Base-by-base conservation (phyloP, 1,140 invertebrate species). In the Linepithema humile region DNA sequence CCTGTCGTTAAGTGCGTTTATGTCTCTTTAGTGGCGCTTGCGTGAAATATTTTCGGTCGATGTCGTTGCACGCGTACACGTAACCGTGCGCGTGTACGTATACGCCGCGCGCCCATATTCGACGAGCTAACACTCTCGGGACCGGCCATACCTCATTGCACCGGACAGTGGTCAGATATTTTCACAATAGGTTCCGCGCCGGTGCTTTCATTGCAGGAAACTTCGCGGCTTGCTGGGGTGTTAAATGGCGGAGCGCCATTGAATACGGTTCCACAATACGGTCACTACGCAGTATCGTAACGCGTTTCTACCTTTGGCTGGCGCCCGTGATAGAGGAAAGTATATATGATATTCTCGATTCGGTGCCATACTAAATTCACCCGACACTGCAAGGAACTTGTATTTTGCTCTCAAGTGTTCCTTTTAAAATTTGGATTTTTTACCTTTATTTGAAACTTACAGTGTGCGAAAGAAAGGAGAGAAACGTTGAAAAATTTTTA, bases 161-260 rank as follows among this genome's bases (percentile, higher is more conserved):
- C 87, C 88, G 92, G 91, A 93, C 92, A 92, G 92, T 92, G 92
- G 92, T 92, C 92, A 93, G 92, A 94, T 94, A 94, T 94, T 94
- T 94, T 91, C 91, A 94, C 92, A 94, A 94, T 94, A 92, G 92
- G 87, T 92, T 92, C 85, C 89, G 88, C 88, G 91, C 85, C 85
- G 90, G 90, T 92, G 91, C 91, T 93, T 93, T 92, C 91, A 93
- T 91, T 91, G 90, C 91, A 90, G 91, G 92, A 93, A 94, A 93
- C 91, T 94, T 93, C 91, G 88, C 88, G 89, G 90, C 87, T 92
- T 91, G 85, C 88, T 89, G 90, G 87, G 88, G 91, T 90, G 92
- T 91, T 94, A 93, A 94, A 93, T 93, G 92, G 91, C 90, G 88
- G 89, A 65, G 86, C 85, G 88, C 91, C 90, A 92, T 93, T 93